Conservation (phyloP, 64 coral and sea anemone species). For the Montipora cactus region DNA sequence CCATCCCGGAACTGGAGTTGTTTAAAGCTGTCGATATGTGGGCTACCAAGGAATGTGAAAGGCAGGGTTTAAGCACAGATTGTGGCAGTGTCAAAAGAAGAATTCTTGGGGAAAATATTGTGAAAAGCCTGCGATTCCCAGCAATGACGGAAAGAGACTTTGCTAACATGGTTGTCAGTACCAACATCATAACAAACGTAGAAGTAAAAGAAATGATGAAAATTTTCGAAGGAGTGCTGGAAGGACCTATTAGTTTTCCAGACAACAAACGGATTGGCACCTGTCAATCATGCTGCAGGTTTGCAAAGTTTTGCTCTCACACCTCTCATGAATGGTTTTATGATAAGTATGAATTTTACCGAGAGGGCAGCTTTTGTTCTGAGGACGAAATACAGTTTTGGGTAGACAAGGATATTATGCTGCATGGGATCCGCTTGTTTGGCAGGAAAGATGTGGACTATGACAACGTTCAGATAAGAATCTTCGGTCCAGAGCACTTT, state of each 20-base stretch:
- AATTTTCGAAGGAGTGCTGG: neutral
- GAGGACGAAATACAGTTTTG: neutral
- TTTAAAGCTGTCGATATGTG: neutral
- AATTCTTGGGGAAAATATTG: neutral
- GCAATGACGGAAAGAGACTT: neutral
- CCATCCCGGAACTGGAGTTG: neutral
- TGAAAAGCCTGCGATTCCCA: neutral
- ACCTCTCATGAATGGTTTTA: neutral
- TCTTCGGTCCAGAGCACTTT: neutral
- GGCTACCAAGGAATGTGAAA: neutral
- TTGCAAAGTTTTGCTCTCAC: neutral
- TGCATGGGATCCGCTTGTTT: neutral
- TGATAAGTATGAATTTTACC: neutral
- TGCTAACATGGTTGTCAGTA: neutral
- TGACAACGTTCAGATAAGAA: neutral
- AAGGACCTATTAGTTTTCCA: neutral
- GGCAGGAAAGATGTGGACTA: neutral
- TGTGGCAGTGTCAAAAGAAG: neutral
- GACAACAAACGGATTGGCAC: neutral
- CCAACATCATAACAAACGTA: neutral
- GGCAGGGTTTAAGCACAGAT: neutral
- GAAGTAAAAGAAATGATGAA: neutral
- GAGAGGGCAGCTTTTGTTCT: neutral
- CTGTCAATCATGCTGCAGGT: conserved; percentile 5
- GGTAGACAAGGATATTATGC: neutral